Evolutionary conservation across 1,140 invertebrate species (phyloP).

Genomic region (Amphibalanus amphitrite): DNA sequence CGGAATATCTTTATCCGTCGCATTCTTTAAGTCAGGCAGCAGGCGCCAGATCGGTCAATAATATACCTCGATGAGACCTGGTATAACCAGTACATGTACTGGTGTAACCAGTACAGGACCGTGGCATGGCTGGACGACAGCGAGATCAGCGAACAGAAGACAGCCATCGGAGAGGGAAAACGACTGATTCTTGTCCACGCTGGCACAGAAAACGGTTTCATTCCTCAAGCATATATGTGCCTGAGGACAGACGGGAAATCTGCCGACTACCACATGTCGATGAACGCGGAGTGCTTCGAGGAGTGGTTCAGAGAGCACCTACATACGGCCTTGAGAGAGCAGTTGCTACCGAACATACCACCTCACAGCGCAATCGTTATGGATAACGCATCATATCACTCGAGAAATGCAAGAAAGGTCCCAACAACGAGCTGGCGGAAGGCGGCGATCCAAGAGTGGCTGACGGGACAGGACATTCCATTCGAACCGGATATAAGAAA

Average conservation of each 20-base stretch:
- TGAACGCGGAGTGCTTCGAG: conserved; percentile 14
- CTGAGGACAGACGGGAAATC: conserved; percentile 11
- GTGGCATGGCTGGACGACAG: neutral
- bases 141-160: neutral
- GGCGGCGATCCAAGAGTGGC: conserved; percentile 20
- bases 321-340: conserved; percentile 14
- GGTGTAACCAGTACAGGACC: neutral
- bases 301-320: conserved; percentile 17
- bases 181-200: conserved; percentile 16
- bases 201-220: conserved; percentile 15
- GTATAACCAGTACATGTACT: neutral
- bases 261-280: conserved; percentile 17
- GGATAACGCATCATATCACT: conserved; percentile 27
- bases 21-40: too few species aligned
- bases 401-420: conserved; percentile 20
- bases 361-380: conserved; percentile 22
- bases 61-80: conserved; percentile 11
- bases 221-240: conserved; percentile 13
- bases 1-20: too few species aligned
- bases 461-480: neutral
- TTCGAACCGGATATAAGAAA: too few species aligned
- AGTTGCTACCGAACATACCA: conserved; percentile 22
- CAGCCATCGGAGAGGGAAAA: conserved; percentile 8
- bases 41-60: too few species aligned
- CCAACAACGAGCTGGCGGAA: conserved; percentile 16